Percentiles rank a stretch among this genome's conserved stretches.
These are phyloP conservation scores for Agapornis canus DNA, from an alignment of 2,797 vertebrate genomes.

Conservation along the genomic window DNA sequence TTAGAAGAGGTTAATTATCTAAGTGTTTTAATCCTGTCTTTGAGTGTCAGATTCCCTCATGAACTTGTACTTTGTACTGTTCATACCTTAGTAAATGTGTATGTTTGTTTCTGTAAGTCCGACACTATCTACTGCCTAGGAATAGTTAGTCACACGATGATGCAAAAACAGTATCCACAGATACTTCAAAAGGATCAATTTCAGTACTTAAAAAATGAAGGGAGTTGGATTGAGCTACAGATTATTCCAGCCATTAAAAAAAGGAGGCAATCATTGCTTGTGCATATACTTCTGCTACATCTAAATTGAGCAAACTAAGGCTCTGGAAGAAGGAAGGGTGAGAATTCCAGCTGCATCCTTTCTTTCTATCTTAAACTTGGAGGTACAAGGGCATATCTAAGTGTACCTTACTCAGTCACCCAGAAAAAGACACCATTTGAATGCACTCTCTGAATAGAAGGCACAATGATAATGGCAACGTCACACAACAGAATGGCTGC, in stretches of 20 bases:
- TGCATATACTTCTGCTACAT: background rate
- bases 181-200: background rate
- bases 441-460: conserved; percentile 29
- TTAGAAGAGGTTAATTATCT: background rate
- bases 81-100: background rate
- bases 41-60: background rate
- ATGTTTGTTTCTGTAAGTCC: background rate
- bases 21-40: background rate
- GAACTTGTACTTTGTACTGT: background rate
- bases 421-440: conserved; percentile 51
- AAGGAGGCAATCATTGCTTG: background rate
- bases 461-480: background rate
- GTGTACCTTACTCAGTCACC: conserved; percentile 36
- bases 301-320: background rate
- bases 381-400: background rate
- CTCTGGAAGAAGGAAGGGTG: background rate
- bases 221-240: background rate
- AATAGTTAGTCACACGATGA: background rate
- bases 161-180: background rate
- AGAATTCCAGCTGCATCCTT: conserved; percentile 16
- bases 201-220: background rate
- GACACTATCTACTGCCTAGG: background rate
- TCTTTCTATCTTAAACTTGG: conserved; percentile 5
- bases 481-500: conserved; percentile 40
- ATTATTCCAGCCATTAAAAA: background rate